phyloP scores from a whole-genome alignment of 2,113 vertebrate species.

The Poicephalus meyeri region DNA sequence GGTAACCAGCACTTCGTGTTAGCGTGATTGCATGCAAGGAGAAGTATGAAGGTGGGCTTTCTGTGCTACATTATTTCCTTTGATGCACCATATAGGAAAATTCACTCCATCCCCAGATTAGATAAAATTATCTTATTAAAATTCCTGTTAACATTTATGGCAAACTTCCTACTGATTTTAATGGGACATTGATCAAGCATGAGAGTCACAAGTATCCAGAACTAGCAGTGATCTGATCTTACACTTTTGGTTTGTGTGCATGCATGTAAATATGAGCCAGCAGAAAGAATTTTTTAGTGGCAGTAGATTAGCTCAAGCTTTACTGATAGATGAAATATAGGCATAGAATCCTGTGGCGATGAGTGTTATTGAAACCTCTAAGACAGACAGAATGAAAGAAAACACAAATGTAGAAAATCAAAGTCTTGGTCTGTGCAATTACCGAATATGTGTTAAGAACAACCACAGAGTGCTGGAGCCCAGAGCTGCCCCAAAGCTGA shows the following conservation, averaged over 20 bases:
- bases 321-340: background rate
- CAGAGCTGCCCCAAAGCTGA: slow-evolving; percentile 7
- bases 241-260: background rate
- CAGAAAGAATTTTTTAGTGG: background rate
- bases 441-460: background rate
- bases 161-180: slow-evolving; percentile 8
- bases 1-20: background rate
- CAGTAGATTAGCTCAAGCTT: background rate
- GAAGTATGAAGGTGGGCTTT: background rate
- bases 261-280: accelerated
- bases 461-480: background rate
- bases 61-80: background rate
- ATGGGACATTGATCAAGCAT: background rate
- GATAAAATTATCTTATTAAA: background rate
- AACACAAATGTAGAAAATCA: slow-evolving; percentile 37
- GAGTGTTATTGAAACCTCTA: slow-evolving; percentile 5
- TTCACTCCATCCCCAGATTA: background rate
- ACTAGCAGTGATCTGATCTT: background rate
- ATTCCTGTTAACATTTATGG: background rate
- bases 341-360: slow-evolving; percentile 9
- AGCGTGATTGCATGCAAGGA: background rate
- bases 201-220: background rate
- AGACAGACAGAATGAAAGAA: slow-evolving; percentile 9
- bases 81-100: background rate
- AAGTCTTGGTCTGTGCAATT: background rate